A percentile compares a stretch with the other conserved stretches of the same genome.
Evolutionary conservation across 2,888 invertebrate genomes (phyloP).

Genomic region (Flexamia atlantica): DNA sequence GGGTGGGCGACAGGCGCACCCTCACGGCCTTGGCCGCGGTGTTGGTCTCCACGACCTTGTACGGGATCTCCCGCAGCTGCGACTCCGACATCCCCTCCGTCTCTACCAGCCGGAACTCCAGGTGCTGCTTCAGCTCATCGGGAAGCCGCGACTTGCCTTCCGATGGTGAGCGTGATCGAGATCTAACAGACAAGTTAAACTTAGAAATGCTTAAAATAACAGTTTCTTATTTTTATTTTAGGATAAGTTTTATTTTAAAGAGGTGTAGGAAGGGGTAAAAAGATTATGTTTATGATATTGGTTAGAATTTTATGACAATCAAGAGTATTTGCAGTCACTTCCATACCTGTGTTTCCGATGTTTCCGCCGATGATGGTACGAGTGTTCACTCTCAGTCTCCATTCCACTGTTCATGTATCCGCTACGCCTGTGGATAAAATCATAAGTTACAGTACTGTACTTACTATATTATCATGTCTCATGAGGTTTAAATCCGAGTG

Average conservation of each 20-base stretch:
- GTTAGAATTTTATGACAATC: too few species aligned
- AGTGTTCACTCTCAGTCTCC: slow-evolving; percentile 76
- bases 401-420: slow-evolving; percentile 74
- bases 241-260: too few species aligned
- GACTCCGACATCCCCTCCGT: slow-evolving; percentile 93
- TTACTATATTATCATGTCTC: too few species aligned
- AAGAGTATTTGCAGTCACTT: too few species aligned
- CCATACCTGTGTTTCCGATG: slow-evolving; percentile 67
- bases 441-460: not conserved
- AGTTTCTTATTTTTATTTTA: too few species aligned
- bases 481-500: too few species aligned
- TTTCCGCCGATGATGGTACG: slow-evolving; percentile 71
- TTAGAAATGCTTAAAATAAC: too few species aligned
- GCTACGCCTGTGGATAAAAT: slow-evolving; percentile 73
- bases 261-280: too few species aligned
- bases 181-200: slow-evolving; percentile 72
- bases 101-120: slow-evolving; percentile 92
- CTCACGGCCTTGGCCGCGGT: slow-evolving; percentile 70
- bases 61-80: slow-evolving; percentile 91
- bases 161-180: slow-evolving; percentile 83
- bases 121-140: slow-evolving; percentile 88
- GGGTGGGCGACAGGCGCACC: slow-evolving; percentile 69
- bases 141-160: slow-evolving; percentile 83
- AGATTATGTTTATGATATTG: too few species aligned
- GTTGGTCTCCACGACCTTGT: slow-evolving; percentile 89